Base-by-base conservation (phyloP, 2,888 invertebrate genomes). In the Protodeltote pygarga region DNA sequence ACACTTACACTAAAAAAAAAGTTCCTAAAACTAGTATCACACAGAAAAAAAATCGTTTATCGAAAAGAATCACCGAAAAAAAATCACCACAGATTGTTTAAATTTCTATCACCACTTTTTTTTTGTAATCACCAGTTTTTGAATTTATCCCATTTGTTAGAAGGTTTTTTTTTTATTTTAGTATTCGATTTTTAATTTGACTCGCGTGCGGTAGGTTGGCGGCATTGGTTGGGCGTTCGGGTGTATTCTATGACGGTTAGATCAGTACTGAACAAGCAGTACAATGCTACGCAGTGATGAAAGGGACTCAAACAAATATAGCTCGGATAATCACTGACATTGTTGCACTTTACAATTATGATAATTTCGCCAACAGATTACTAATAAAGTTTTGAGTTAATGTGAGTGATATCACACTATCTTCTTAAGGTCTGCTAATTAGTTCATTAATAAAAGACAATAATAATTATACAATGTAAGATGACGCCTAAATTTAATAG, bases 11-110 rank as follows among this genome's bases (percentile, higher is more conserved):
- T 65, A 70, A 58, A 46, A 58, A n/a, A 71, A 55, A 65, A 73
- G 80, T 81, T 85, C 82, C 86, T 87, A 50, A 65, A 65, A 71
- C 89, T 90, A 89, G 77, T 89, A 90, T 90, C 90, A 90, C 90
- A 88, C 87, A 65, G 57, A 50, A 49, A 44, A 48, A 25, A 72
- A 71, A 75, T 73, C 71, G 59, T 63, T 63, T 50, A 47, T 55
- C 50, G 53, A 64, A 33, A 44, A 49, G n/a, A 47, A 53, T 33
- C 64, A 61, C 64, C 51, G 24, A 49, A 31, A 40, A 49, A 23
- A 11, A 33, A 42, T 46, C 34, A 55, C 40, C 51, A 67, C 35
- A 34, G 34, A 64, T 25, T 25, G 45, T 60, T 24, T n/a, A n/a
- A 23, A 20, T 61, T 10, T 41, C 15, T 8, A 39, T 33, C 42